Evolutionary conservation across 2,113 vertebrate genomes (phyloP), one percentile per base, ranked within the genome.

Genomic region (Dasyprocta punctata): DNA sequence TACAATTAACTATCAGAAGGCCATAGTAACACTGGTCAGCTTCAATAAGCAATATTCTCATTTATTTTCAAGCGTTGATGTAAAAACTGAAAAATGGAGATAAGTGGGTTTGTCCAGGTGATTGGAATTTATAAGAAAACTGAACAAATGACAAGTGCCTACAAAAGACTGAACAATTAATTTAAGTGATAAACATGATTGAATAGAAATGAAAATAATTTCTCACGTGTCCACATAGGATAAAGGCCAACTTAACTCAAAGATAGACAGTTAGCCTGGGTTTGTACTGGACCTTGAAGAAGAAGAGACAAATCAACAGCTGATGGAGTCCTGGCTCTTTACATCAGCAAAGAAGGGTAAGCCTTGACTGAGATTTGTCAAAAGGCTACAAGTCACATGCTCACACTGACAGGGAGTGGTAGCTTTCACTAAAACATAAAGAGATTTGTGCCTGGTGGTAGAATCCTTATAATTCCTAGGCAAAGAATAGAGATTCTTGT

Each of bases 361-460:
- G 12, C n/a, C 81, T 24, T 16, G 47, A 75, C 0, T 12, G 33
- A 30, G 0, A 2, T 3, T 67, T 30, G 0, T 22, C 7, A 24
- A 38, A 69, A 90, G 75, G 14, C 41, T 14, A 90, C 47, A 65
- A 63, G 30, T 1, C 71, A 54, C 17, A 5, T 3, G 3, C 3
- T 38, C 13, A 44, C 3, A 20, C 9, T 67, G 16, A 12, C 24
- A 56, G 5, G 4, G 12, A 71, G 36, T 49, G 3, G 9, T 41
- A 61, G 19, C 58, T 33, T 3, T 20, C 8, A 12, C 5, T 38
- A 4, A 82, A 84, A 86, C 56, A 81, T 75, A 52, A 52, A 54
- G 16, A n/a, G 6, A 63, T 17, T 8, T 5, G 17, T 11, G 19
- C 24, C 71, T 86, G 11, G 33, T 16, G 63, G 20, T 7, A 69